phyloP scores from a whole-genome alignment of 2,888 invertebrate genomes.

The Eulithis prunata region DNA sequence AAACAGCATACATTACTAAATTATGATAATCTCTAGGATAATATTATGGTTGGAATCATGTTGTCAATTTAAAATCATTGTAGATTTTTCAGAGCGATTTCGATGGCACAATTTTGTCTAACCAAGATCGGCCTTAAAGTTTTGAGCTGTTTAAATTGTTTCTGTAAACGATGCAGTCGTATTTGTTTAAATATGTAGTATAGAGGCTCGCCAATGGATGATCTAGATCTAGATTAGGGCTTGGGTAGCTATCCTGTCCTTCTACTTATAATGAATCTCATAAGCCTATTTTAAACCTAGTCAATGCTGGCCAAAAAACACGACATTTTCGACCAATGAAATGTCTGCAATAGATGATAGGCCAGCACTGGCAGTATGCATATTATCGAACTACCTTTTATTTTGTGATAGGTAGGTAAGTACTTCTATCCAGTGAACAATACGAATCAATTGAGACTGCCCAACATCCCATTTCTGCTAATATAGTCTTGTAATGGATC shows the following conservation, averaged over 20 bases:
- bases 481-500: constrained; percentile 67
- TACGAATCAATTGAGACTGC: constrained; percentile 64
- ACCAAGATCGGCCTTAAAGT: not conserved
- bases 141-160: constrained; percentile 19
- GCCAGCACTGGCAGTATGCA: not conserved
- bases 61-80: no score
- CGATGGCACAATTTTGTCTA: no score
- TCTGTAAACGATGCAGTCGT: constrained; percentile 14
- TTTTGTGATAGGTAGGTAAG: constrained; percentile 64
- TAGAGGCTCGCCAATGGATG: constrained; percentile 19
- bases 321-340: constrained; percentile 1
- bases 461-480: constrained; percentile 64
- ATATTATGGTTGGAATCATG: no score
- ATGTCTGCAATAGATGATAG: not conserved
- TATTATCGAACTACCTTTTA: constrained; percentile 27
- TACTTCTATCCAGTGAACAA: constrained; percentile 71
- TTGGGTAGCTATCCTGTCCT: constrained; percentile 12
- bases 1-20: no score
- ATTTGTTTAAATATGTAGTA: constrained; percentile 24
- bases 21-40: no score
- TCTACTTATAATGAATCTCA: constrained; percentile 20
- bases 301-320: not conserved
- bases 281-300: constrained; percentile 1
- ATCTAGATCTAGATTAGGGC: constrained; percentile 21
- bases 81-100: no score